These are phyloP conservation scores for Meteorus cinctellus DNA, from an alignment of 2,888 invertebrate genomes.

Conservation along the genomic window DNA sequence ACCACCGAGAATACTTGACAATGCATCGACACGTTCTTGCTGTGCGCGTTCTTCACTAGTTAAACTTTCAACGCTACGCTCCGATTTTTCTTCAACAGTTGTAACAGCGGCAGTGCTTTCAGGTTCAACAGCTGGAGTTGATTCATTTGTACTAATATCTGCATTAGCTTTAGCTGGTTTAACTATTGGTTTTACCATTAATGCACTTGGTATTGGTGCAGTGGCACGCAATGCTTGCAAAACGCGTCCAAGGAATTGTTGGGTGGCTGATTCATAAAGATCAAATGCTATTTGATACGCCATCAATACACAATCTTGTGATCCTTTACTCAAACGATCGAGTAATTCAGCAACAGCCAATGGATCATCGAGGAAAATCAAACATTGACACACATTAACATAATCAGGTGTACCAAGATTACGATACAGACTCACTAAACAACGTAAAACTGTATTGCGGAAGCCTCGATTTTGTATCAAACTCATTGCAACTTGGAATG, in stretches of 20 bases:
- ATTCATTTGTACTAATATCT: constrained; percentile 65
- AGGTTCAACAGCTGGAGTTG: constrained; percentile 72
- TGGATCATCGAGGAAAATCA: constrained; percentile 97
- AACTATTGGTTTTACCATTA: constrained; percentile 80
- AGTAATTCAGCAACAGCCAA: constrained; percentile 93
- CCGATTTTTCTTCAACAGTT: constrained; percentile 74
- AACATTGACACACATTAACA: constrained; percentile 98
- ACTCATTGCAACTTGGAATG: constrained; percentile 97
- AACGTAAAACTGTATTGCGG: constrained; percentile 90
- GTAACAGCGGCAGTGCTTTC: constrained; percentile 72
- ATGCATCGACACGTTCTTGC: constrained; percentile 89
- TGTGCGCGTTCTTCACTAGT: constrained; percentile 90
- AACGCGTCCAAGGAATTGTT: constrained; percentile 94
- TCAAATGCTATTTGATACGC: constrained; percentile 99
- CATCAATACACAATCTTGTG: constrained; percentile 89
- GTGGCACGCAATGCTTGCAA: constrained; percentile 87
- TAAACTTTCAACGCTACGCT: constrained; percentile 77
- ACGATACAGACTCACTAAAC: constrained; percentile 91
- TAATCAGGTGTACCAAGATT: constrained; percentile 94
- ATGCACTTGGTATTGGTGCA: constrained; percentile 86
- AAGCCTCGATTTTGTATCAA: constrained; percentile 95
- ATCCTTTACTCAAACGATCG: constrained; percentile 89
- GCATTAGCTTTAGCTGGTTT: constrained; percentile 75
- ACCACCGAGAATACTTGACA: constrained; percentile 94
- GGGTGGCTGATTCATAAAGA: constrained; percentile 98